These are phyloP conservation scores for Alca torda DNA, from an alignment of 2,797 vertebrate species.

Conservation along the genomic window DNA sequence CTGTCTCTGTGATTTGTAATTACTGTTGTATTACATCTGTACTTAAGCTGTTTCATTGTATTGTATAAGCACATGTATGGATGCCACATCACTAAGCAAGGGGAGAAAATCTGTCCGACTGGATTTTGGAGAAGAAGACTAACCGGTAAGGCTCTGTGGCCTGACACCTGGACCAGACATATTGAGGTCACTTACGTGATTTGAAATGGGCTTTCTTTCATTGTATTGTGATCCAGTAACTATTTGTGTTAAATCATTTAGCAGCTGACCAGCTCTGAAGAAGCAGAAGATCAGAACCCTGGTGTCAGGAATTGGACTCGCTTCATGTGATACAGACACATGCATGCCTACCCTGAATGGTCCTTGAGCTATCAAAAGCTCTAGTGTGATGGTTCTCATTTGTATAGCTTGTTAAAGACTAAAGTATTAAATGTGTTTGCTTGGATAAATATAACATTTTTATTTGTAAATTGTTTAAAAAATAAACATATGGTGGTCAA, in stretches of 20 bases:
- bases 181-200: conserved; percentile 71
- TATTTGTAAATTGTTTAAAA: conserved; percentile 75
- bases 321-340: conserved; percentile 72
- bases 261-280: conserved; percentile 74
- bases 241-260: conserved; percentile 79
- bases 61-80: conserved; percentile 70
- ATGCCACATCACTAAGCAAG: conserved; percentile 71
- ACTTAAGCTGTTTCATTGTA: conserved; percentile 64
- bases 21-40: conserved; percentile 62
- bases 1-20: conserved; percentile 66
- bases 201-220: conserved; percentile 70
- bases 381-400: conserved; percentile 72
- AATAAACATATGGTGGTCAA: conserved; percentile 76
- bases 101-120: conserved; percentile 73
- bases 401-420: conserved; percentile 78
- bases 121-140: conserved; percentile 74
- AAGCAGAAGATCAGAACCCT: conserved; percentile 75
- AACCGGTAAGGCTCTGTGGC: conserved; percentile 77
- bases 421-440: conserved; percentile 73
- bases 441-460: conserved; percentile 74
- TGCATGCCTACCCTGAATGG: conserved; percentile 70
- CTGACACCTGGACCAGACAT: conserved; percentile 68
- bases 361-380: conserved; percentile 52
- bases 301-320: conserved; percentile 73
- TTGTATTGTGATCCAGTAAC: conserved; percentile 75